Base-by-base conservation (phyloP, 1,140 invertebrate genomes). In the Geopemphigus sp. region DNA sequence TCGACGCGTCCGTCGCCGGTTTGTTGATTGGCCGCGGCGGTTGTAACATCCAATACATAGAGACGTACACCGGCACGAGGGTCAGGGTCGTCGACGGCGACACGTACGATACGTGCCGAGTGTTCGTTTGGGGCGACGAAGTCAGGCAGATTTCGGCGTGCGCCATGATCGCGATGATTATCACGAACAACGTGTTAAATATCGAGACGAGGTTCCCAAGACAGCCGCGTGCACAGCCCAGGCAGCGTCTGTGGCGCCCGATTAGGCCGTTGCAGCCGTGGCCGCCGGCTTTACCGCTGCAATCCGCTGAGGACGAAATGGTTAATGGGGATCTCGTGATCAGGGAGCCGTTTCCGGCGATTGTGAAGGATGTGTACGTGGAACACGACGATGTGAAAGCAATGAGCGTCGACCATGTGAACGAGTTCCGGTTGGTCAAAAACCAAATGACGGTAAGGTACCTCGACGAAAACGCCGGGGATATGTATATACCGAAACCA, bases 351-450 rank as follows among this genome's bases (percentile, higher is more conserved):
- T 86, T 90, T 29, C 90, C 91, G 1, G 85, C 88, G 3, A 88
- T 96, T 14, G 86, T 88, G 2, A 97, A 96, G 85, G 86, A 95
- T 83, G 95, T 97, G 84, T 98, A 97, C 83, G 85, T 88, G 82
- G 95, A 97, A 87, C 88, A 92, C 84, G 89, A 90, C 0, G 86
- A 86, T 81, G 89, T 97, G 5, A 85, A 89, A 29, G 87, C 88
- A n/a, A 90, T 95, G 88, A 84, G 88, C 39, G 80, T 85, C 1
- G 85, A 87, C 15, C 86, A 94, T 82, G 92, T 92, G 0, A 85
- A 86, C 5, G 82, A 86, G 70, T 91, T 93, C 82, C 47, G 74
- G n/a, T 12, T 19, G 1, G 14, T 8, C 1, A 92, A 90, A 81
- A 93, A 94, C 84, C 91, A 94, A 59, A 95, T 94, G 45, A 88